A percentile compares a stretch with the other conserved stretches of the same genome.
These are phyloP conservation scores for Microcebus lehilahytsara DNA, from an alignment of 2,113 vertebrate genomes.

Conservation along the genomic window DNA sequence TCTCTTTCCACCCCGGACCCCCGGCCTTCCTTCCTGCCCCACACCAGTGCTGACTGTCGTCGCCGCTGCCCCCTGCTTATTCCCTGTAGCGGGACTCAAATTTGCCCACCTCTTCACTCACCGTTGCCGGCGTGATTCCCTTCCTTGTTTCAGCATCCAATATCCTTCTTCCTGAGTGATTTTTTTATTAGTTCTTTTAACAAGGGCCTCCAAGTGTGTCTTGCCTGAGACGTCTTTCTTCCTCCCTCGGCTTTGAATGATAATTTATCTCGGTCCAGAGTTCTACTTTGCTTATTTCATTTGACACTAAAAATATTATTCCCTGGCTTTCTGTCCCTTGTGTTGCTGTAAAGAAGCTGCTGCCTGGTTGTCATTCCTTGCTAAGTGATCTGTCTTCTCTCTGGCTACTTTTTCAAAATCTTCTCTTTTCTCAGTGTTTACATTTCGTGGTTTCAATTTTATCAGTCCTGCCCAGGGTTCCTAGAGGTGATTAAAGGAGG, in stretches of 20 bases:
- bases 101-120: not conserved
- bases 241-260: not conserved
- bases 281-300: not conserved
- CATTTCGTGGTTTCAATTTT: not conserved
- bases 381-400: not conserved
- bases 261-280: not conserved
- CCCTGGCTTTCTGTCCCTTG: not conserved
- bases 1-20: rapidly evolving
- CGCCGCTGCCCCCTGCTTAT: rapidly evolving
- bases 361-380: not conserved
- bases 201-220: not conserved
- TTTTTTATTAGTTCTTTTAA: not conserved
- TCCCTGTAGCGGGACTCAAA: rapidly evolving
- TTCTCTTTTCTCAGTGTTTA: not conserved
- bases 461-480: not conserved
- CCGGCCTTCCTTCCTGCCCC: rapidly evolving
- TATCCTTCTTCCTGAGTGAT: not conserved
- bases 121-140: no score
- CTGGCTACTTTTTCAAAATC: not conserved
- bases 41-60: rapidly evolving
- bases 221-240: not conserved
- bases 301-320: not conserved
- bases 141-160: not conserved
- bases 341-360: not conserved
- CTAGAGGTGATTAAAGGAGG: not conserved